Evolutionary conservation across 2,888 invertebrate genomes (phyloP), one percentile per base, ranked within the genome.

Genomic region (Platerodrilus igneus): DNA sequence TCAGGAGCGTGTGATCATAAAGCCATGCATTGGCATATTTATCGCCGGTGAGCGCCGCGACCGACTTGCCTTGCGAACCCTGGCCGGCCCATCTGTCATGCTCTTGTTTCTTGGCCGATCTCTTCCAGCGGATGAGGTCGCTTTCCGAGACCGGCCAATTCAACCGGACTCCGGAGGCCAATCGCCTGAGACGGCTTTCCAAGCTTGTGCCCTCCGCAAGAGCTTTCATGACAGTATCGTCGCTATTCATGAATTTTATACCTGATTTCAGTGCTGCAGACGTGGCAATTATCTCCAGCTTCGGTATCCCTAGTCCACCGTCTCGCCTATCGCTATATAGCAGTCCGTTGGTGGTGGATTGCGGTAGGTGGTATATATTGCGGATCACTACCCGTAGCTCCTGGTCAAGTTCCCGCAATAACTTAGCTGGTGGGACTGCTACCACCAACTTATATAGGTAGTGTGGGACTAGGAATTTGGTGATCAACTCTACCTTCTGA

Each of bases 381-480:
- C 33, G 47, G 1, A 58, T 40, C 36, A 44, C 50, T 47, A 48
- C 52, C 40, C 56, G 41, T 37, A 60, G 48, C 49, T 55, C 56
- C 32, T 51, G 52, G 51, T 58, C 57, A 14, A 59, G 20, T 11
- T 40, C 9, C 25, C 51, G 25, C 1, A 58, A 3, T n/a, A 44
- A 19, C 0, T 44, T 48, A 20, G 33, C 1, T 41, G 53, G 9
- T 32, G 47, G 41, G 2, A 51, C 51, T 2, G 58, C 64, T 2
- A 67, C 29, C 26, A 60, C 60, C 7, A 69, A 27, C 4, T 50
- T 40, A 41, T 68, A 67, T 25, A 59, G 44, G 42, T 59, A 61
- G 25, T 60, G 54, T n/a, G 66, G 67, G 9, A 69, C 46, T 19
- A 69, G 53, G 52, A 64, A 56, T 2, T 41, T 52, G 41, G 63